Evolutionary conservation across 2,888 invertebrate genomes (phyloP).

Genomic region (Pseudococcus jackbeardsleyi): DNA sequence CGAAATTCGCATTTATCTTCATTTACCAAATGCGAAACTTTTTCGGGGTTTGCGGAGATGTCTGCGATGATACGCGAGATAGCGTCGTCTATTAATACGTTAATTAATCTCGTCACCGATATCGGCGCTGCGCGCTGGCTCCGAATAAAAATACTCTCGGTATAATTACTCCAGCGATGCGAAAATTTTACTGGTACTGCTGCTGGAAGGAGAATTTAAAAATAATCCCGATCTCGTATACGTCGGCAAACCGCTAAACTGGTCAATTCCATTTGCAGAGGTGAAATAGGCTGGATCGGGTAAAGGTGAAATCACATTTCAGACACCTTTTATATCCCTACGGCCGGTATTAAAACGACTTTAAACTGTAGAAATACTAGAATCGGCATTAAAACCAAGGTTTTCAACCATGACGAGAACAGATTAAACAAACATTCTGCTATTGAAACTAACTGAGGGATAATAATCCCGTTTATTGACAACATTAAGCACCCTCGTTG

Average conservation of each 20-base stretch:
- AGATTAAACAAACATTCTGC: conserved; percentile 64
- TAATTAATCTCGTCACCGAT: conserved; percentile 56
- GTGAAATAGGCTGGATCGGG: neutral
- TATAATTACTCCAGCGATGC: conserved; percentile 28
- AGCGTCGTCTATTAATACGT: conserved; percentile 57
- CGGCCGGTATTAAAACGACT: conserved; percentile 33
- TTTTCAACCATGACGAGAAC: conserved; percentile 65
- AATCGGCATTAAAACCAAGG: conserved; percentile 61
- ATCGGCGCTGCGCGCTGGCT: neutral
- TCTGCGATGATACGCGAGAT: conserved; percentile 30
- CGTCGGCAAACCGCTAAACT: conserved; percentile 34
- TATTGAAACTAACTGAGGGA: conserved; percentile 65
- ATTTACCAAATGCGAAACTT: conserved; percentile 53
- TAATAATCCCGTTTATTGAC: conserved; percentile 65
- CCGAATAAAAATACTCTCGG: conserved; percentile 15
- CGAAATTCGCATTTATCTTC: conserved; percentile 63
- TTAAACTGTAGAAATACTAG: conserved; percentile 61
- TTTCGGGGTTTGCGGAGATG: neutral
- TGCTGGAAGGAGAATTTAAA: conserved; percentile 12
- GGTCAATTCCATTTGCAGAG: conserved; percentile 44
- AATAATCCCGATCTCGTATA: conserved; percentile 25
- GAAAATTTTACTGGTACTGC: neutral
- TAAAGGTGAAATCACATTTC: conserved; percentile 61
- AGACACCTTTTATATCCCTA: conserved; percentile 62
- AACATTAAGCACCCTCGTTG: conserved; percentile 65